phyloP scores from a whole-genome alignment of 2,113 vertebrate species.

The Bubo scandiacus region DNA sequence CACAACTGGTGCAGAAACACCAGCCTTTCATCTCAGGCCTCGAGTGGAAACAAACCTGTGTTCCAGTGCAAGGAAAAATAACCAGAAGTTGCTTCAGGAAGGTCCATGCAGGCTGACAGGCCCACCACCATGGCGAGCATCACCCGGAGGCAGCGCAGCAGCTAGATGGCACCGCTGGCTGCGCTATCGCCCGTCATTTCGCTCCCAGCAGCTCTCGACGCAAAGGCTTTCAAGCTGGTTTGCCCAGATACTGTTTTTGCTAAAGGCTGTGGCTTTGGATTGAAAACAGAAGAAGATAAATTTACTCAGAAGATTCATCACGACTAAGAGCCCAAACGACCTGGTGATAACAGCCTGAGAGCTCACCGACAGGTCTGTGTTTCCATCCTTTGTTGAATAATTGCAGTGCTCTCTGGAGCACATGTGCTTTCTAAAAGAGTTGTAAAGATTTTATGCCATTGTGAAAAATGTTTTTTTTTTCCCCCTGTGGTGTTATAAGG shows the following conservation, averaged over 20 bases:
- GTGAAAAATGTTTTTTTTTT: neutral
- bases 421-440: neutral
- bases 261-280: neutral
- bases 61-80: neutral
- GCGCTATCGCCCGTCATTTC: neutral
- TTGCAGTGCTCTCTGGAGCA: neutral
- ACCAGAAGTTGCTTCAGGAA: neutral
- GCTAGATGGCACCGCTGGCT: conserved; percentile 63
- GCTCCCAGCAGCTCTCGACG: neutral
- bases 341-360: neutral
- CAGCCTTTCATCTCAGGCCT: neutral
- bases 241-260: neutral
- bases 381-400: neutral
- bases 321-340: neutral
- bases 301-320: neutral
- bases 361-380: neutral
- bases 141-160: neutral
- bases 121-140: neutral
- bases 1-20: neutral
- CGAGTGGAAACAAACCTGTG: neutral
- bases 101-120: neutral
- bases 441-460: neutral
- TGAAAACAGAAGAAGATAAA: neutral
- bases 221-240: neutral
- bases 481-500: neutral